Evolutionary conservation across 2,113 vertebrate species (phyloP).

Genomic region (Hemiscyllium ocellatum): DNA sequence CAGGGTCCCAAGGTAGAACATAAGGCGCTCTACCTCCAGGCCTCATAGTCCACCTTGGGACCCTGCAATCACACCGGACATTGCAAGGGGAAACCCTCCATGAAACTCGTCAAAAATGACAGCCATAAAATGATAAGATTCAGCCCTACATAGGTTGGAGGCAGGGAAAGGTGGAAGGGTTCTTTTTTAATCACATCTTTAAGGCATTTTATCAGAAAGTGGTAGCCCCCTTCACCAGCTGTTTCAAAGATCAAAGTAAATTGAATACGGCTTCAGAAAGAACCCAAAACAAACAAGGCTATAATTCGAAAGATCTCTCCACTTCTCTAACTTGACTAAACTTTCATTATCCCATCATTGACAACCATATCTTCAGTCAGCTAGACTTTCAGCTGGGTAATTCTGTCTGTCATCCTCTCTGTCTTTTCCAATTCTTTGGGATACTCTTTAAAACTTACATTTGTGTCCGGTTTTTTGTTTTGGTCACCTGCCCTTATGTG

Average conservation of each 20-base stretch:
- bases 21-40: too few relatives aligned
- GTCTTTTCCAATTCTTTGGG: neutral
- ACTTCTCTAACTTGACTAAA: neutral
- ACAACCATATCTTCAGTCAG: neutral
- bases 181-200: neutral
- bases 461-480: neutral
- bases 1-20: too few relatives aligned
- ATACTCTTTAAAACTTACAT: neutral
- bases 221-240: neutral
- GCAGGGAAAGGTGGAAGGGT: neutral
- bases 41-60: too few relatives aligned
- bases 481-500: neutral
- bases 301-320: neutral
- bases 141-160: neutral
- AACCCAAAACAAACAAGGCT: neutral
- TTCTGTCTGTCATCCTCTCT: neutral
- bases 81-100: too few relatives aligned
- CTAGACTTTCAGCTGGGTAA: neutral
- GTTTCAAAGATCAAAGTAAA: neutral
- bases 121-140: too few relatives aligned
- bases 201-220: neutral
- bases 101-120: too few relatives aligned
- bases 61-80: too few relatives aligned
- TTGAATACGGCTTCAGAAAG: neutral
- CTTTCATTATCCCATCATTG: neutral